Base-by-base conservation (phyloP, 2,113 vertebrate genomes). In the Microtus oregoni region DNA sequence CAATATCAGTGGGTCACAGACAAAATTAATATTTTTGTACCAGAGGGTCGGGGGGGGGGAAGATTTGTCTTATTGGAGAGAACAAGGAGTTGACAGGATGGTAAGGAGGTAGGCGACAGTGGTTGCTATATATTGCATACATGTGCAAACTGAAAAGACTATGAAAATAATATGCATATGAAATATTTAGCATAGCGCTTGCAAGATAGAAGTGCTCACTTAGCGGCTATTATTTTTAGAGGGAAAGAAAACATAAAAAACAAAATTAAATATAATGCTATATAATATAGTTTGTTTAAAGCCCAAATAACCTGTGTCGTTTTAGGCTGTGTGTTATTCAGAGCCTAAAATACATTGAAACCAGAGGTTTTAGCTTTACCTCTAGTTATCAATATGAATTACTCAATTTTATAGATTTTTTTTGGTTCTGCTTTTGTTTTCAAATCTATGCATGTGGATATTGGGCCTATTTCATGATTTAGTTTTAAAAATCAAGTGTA, bases 321-420 rank as follows among this genome's bases (percentile, higher is more conserved):
- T 96, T 87, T 86, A 76, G 89, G 14, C 32, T 77, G 19, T 79
- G 55, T 67, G 86, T 94, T 93, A 82, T 89, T 92, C 94, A 26
- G 28, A 86, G 30, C 28, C 44, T 92, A 50, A 67, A 73, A 89
- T n/a, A 93, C 50, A 87, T 96, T 93, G 35, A 91, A 91, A 68
- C 9, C 24, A 89, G 38, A 78, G 7, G 70, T 76, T 92, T 93
- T 58, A 87, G 6, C 7, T 72, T 38, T 90, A 14, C 19, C 9
- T 7, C 4, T 8, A 79, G 9, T 72, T 92, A 67, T 2, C 70
- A 68, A 70, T 68, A 32, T 76, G 5, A 82, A 24, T 82, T 26
- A 86, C 7, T 89, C 82, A 55, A 79, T 1, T 87, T 89, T 44
- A 44, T n/a, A 26, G 10, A 30, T 14, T 76, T n/a, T n/a, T n/a